Percentiles rank a stretch among this genome's conserved stretches.
These are phyloP conservation scores for Metellina segmentata DNA, from an alignment of 2,888 invertebrate genomes.

Conservation along the genomic window DNA sequence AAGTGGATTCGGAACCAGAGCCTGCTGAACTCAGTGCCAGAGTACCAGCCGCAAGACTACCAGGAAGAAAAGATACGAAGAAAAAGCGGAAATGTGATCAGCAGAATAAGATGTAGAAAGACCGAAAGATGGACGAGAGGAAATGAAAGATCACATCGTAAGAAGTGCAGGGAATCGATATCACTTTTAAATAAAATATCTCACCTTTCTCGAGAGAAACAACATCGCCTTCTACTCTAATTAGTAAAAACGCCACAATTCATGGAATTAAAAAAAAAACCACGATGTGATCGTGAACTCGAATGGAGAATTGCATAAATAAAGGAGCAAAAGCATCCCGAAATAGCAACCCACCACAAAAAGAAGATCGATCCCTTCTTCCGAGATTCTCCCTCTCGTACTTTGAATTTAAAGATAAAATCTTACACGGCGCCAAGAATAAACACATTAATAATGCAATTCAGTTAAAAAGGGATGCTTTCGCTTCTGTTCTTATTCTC, in stretches of 20 bases:
- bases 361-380: slow-evolving; percentile 4
- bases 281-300: neutral
- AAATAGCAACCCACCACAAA: slow-evolving; percentile 18
- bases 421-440: neutral
- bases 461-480: neutral
- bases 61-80: too few relatives aligned
- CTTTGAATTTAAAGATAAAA: neutral
- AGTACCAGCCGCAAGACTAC: too few relatives aligned
- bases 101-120: too few relatives aligned
- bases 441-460: slow-evolving; percentile 33
- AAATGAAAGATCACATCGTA: too few relatives aligned
- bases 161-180: too few relatives aligned
- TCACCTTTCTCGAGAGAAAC: neutral
- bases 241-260: neutral
- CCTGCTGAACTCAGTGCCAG: too few relatives aligned
- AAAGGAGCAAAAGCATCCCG: neutral
- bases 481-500: neutral
- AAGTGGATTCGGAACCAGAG: too few relatives aligned
- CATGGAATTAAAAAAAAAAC: neutral
- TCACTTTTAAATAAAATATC: neutral
- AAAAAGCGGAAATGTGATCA: too few relatives aligned
- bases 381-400: neutral
- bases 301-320: neutral
- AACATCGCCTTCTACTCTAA: neutral
- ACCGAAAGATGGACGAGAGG: too few relatives aligned